These are phyloP conservation scores for Oscheius sp. DNA, from an alignment of 1,140 invertebrate species.

Conservation along the genomic window DNA sequence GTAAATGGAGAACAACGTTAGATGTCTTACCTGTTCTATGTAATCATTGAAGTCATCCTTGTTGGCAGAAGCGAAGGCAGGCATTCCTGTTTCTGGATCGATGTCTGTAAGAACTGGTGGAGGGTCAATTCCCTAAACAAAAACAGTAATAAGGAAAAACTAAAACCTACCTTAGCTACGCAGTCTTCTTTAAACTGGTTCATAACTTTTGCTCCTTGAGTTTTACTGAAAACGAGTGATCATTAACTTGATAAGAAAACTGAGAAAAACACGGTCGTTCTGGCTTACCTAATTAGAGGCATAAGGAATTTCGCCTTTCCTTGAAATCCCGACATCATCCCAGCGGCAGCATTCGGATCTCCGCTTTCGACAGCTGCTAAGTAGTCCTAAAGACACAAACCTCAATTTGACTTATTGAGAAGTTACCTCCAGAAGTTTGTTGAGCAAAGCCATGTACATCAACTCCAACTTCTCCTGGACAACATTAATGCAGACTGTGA, in stretches of 20 bases:
- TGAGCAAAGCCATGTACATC: conserved; percentile 50
- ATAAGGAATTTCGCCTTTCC: conserved; percentile 54
- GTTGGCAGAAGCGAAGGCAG: conserved; percentile 46
- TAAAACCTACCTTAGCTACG: conserved; percentile 16
- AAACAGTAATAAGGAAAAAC: not conserved
- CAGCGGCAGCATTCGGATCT: conserved; percentile 51
- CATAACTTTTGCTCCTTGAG: conserved; percentile 52
- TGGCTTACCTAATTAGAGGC: conserved; percentile 49
- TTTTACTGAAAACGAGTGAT: conserved; percentile 42
- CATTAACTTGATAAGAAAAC: not conserved
- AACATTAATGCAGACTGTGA: conserved; percentile 86
- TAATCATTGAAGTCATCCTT: conserved; percentile 48
- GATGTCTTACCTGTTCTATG: conserved; percentile 40
- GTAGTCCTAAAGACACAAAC: conserved; percentile 53
- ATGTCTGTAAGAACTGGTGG: conserved; percentile 54
- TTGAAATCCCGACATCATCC: conserved; percentile 54
- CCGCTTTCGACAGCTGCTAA: conserved; percentile 49
- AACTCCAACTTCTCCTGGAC: conserved; percentile 53
- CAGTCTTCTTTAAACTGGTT: conserved; percentile 52
- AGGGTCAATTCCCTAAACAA: conserved; percentile 50
- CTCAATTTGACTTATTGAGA: conserved; percentile 14
- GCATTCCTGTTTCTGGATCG: conserved; percentile 56
- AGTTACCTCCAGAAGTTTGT: conserved; percentile 51
- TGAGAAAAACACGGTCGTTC: too few species aligned
- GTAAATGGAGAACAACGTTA: too few species aligned